phyloP scores from a whole-genome alignment of 2,113 vertebrate species.

The Rhinopomastus cyanomelas region DNA sequence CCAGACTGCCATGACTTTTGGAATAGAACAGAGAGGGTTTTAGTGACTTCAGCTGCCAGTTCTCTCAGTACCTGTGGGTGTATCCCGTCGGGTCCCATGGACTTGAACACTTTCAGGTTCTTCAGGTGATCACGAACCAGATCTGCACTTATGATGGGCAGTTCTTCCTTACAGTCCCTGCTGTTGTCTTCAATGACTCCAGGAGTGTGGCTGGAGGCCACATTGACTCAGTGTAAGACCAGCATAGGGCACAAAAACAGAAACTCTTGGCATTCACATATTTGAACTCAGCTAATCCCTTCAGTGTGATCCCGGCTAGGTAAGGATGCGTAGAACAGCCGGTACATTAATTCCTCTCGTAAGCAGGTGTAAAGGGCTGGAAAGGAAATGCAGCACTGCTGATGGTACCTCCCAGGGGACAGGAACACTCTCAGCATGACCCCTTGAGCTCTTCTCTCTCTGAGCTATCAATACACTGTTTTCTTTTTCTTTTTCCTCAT shows the following conservation, averaged over 20 bases:
- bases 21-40: too few relatives aligned
- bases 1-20: too few relatives aligned
- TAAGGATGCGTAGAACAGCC: not conserved
- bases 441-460: not conserved
- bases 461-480: not conserved
- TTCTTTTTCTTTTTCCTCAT: constrained; percentile 10
- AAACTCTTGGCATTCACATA: not conserved
- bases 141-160: too few relatives aligned
- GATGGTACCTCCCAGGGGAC: not conserved
- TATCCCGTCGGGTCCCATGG: too few relatives aligned
- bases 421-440: not conserved
- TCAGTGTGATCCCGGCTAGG: not conserved
- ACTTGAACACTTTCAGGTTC: too few relatives aligned
- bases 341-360: not conserved
- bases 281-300: not conserved
- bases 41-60: too few relatives aligned
- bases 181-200: too few relatives aligned
- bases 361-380: not conserved
- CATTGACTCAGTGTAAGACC: not conserved
- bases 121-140: too few relatives aligned
- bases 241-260: not conserved
- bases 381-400: not conserved
- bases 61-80: too few relatives aligned
- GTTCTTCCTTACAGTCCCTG: too few relatives aligned
- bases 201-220: too few relatives aligned